Percentiles rank a stretch among this genome's conserved stretches.
phyloP scores from a whole-genome alignment of 2,888 invertebrate genomes.

The Empis livida region DNA sequence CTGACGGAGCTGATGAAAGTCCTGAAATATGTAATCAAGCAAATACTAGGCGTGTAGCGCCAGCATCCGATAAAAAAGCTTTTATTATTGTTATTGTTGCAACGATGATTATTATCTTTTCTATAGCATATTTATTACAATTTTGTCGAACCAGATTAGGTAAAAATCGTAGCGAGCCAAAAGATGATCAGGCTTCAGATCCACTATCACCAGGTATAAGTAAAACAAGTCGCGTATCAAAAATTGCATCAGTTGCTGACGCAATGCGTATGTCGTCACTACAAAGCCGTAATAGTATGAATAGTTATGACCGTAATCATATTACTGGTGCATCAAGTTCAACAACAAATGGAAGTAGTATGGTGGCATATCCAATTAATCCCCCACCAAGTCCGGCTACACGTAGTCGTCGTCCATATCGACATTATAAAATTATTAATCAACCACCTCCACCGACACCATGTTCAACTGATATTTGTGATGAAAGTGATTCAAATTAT shows the following conservation, averaged over 20 bases:
- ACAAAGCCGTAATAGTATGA: slow-evolving; percentile 46
- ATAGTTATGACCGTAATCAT: slow-evolving; percentile 56
- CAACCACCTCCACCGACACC: slow-evolving; percentile 90
- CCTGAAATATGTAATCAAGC: slow-evolving; percentile 44
- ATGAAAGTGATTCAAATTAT: slow-evolving; percentile 71
- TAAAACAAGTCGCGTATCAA: slow-evolving; percentile 32
- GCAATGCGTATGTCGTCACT: slow-evolving; percentile 52
- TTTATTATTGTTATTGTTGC: slow-evolving; percentile 45
- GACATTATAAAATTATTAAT: slow-evolving; percentile 62
- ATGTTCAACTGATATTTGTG: slow-evolving; percentile 87
- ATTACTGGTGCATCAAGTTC: slow-evolving; percentile 47
- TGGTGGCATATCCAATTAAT: slow-evolving; percentile 64
- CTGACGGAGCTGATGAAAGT: slow-evolving; percentile 68
- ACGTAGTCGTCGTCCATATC: slow-evolving; percentile 61
- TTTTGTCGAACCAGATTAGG: slow-evolving; percentile 41
- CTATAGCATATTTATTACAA: slow-evolving; percentile 40
- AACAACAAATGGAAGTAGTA: slow-evolving; percentile 35
- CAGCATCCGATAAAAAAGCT: slow-evolving; percentile 38
- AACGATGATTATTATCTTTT: slow-evolving; percentile 41
- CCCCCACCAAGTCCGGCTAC: slow-evolving; percentile 85
- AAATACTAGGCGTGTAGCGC: slow-evolving; percentile 36
- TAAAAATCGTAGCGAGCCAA: slow-evolving; percentile 40
- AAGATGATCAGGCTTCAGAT: slow-evolving; percentile 52
- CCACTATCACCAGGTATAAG: slow-evolving; percentile 44
- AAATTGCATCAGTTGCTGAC: slow-evolving; percentile 38